A percentile compares a stretch with the other conserved stretches of the same genome.
These are phyloP conservation scores for Drosophila nr. perissopoda DNA, from an alignment of 2,888 invertebrate species.

Conservation along the genomic window DNA sequence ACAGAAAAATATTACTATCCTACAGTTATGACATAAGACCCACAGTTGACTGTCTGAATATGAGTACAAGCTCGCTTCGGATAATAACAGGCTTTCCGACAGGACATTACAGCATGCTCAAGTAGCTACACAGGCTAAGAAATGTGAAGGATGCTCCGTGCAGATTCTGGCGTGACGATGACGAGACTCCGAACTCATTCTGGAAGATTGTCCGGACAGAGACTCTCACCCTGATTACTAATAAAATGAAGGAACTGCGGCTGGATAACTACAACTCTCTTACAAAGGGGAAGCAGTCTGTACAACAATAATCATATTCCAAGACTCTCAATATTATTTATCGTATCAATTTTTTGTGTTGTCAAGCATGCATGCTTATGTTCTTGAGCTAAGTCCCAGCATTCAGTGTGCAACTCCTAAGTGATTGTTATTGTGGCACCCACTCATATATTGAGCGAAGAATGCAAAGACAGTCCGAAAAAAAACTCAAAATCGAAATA, in stretches of 20 bases:
- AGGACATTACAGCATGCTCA: not conserved
- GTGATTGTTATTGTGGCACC: conserved; percentile 1
- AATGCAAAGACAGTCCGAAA: conserved; percentile 29
- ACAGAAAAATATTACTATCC: not conserved
- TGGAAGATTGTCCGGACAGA: not conserved
- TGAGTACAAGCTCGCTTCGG: no score
- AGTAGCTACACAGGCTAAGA: not conserved
- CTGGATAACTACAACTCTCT: not conserved
- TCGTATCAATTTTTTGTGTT: not conserved
- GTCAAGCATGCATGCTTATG: not conserved
- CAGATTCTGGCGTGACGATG: not conserved
- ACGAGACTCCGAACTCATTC: not conserved
- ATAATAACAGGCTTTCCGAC: not conserved
- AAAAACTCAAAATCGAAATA: conserved; percentile 51
- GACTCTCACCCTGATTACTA: not conserved
- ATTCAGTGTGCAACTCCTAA: not conserved
- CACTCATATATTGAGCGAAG: conserved; percentile 17
- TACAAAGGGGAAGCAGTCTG: not conserved
- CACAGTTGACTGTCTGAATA: not conserved
- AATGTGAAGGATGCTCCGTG: not conserved
- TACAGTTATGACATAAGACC: not conserved
- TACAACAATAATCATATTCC: not conserved
- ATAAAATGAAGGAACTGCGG: not conserved
- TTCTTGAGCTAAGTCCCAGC: not conserved
- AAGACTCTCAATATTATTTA: not conserved